Percentiles rank a stretch among this genome's conserved stretches.
Evolutionary conservation across 2,888 invertebrate genomes (phyloP).

Genomic region (Fragum whitleyi): DNA sequence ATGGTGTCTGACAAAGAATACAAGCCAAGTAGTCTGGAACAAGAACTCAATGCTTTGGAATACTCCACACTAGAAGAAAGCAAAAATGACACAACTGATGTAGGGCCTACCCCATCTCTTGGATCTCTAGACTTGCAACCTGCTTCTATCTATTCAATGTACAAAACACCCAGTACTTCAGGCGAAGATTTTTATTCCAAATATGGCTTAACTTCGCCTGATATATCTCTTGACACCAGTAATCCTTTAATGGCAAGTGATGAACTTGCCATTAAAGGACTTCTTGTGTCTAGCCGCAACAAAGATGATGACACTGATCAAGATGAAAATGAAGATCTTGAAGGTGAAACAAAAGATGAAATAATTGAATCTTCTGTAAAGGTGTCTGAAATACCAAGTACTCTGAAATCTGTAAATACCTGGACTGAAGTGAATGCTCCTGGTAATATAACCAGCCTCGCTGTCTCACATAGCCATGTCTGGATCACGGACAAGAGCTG

Average conservation of each 20-base stretch:
- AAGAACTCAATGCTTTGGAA: conserved; percentile 37
- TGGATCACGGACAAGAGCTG: conserved; percentile 84
- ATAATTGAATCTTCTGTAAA: conserved; percentile 22
- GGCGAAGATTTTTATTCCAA: conserved; percentile 70
- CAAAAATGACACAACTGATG: neutral
- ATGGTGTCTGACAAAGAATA: conserved; percentile 27
- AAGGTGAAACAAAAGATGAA: conserved; percentile 20
- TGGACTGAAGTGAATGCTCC: conserved; percentile 80
- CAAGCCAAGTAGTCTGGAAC: conserved; percentile 39
- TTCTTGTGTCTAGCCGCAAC: neutral
- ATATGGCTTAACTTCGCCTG: conserved; percentile 55
- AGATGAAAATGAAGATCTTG: neutral
- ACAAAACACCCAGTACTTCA: conserved; percentile 52
- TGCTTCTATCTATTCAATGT: conserved; percentile 19
- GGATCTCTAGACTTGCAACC: conserved; percentile 5
- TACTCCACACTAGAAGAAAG: neutral
- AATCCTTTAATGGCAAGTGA: neutral
- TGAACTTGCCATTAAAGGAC: neutral
- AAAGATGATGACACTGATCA: neutral
- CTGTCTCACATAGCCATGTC: conserved; percentile 83
- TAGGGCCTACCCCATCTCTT: neutral
- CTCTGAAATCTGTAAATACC: conserved; percentile 69
- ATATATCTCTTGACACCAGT: conserved; percentile 1
- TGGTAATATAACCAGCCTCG: conserved; percentile 79
- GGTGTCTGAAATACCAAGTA: conserved; percentile 31